Evolutionary conservation across 2,797 vertebrate species (phyloP).

Genomic region (Xiphorhynchus erythropygius): DNA sequence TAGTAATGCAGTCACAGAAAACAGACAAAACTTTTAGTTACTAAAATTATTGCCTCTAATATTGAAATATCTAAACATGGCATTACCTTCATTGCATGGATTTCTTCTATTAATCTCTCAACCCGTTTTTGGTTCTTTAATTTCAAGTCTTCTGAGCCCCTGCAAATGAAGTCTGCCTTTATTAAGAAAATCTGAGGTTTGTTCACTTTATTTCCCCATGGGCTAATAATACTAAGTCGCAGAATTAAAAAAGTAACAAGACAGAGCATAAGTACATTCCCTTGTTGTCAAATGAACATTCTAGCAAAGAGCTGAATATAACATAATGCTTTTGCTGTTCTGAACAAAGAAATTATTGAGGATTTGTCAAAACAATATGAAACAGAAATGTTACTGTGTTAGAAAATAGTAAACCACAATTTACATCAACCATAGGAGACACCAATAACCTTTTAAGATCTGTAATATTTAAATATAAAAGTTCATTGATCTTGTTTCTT

Average conservation of each 20-base stretch:
- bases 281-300: background rate
- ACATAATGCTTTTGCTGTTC: background rate
- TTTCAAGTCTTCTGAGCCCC: slow-evolving; percentile 83
- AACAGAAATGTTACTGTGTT: background rate
- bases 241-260: background rate
- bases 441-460: background rate
- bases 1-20: background rate
- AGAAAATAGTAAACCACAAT: background rate
- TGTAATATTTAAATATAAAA: background rate
- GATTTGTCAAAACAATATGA: background rate
- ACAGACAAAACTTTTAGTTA: background rate
- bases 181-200: background rate
- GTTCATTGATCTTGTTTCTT: background rate
- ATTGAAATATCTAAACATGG: background rate
- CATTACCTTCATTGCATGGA: slow-evolving; percentile 87
- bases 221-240: background rate
- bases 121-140: slow-evolving; percentile 87
- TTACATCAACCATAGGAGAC: background rate
- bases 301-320: background rate
- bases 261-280: background rate
- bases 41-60: background rate
- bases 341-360: background rate
- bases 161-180: slow-evolving; percentile 42
- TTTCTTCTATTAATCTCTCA: slow-evolving; percentile 88
- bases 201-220: background rate